A percentile compares a stretch with the other conserved stretches of the same genome.
These are phyloP conservation scores for Nesidiocoris tenuis DNA, from an alignment of 2,888 invertebrate species.

Conservation along the genomic window DNA sequence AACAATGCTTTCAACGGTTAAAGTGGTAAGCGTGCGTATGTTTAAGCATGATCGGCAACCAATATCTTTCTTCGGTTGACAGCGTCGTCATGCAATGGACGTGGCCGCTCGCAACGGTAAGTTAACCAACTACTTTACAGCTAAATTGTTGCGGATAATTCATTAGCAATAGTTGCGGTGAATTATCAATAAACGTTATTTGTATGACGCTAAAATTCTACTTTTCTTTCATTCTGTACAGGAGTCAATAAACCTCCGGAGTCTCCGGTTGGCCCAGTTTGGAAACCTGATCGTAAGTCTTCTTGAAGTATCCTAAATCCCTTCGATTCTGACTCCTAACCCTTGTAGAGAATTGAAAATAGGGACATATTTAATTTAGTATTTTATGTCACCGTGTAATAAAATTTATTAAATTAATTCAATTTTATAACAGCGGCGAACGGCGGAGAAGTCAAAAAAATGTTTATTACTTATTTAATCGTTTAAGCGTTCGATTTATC, in stretches of 20 bases:
- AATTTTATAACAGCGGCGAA: too few species aligned
- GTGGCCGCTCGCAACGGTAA: neutral
- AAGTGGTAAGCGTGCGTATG: too few species aligned
- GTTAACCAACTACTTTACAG: neutral
- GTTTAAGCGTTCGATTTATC: too few species aligned
- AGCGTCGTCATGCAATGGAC: constrained; percentile 17
- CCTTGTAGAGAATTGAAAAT: too few species aligned
- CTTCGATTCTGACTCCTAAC: too few species aligned
- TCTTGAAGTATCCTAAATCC: too few species aligned
- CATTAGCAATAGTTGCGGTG: neutral
- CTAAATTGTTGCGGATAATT: neutral
- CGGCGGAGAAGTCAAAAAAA: too few species aligned
- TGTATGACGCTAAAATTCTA: neutral
- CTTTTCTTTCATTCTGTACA: neutral
- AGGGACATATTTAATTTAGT: too few species aligned
- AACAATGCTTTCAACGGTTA: too few species aligned
- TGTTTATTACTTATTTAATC: too few species aligned
- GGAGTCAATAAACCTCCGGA: constrained; percentile 42
- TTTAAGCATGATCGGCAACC: neutral
- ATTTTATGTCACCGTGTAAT: too few species aligned
- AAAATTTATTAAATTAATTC: too few species aligned
- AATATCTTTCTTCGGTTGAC: neutral
- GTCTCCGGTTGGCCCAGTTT: constrained; percentile 54
- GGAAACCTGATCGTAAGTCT: constrained; percentile 64
- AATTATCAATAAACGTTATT: neutral